Conservation (phyloP, 2,888 invertebrate genomes). For the Sarcophaga rosellei region DNA sequence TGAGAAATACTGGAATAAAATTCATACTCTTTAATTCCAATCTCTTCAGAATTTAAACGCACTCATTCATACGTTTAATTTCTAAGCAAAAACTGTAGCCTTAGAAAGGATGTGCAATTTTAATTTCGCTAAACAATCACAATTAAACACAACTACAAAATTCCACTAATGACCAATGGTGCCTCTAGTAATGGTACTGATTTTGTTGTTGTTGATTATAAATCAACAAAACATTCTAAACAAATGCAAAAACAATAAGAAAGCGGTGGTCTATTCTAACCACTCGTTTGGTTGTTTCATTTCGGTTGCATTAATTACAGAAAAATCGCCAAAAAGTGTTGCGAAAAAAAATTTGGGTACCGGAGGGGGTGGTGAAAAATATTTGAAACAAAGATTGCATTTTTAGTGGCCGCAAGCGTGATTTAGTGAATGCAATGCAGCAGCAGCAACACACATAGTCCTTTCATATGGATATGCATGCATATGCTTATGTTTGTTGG, state of each 20-base stretch:
- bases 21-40: no score
- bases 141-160: constrained; percentile 1
- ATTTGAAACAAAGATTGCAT: constrained; percentile 72
- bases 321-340: constrained; percentile 10
- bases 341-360: no score
- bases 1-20: no score
- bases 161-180: constrained; percentile 61
- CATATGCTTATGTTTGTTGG: constrained; percentile 3
- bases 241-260: constrained; percentile 39
- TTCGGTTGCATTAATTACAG: constrained; percentile 51
- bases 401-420: constrained; percentile 77
- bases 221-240: constrained; percentile 24
- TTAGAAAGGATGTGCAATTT: no score
- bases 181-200: constrained; percentile 51
- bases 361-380: constrained; percentile 17
- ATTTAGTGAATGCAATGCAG: constrained; percentile 80
- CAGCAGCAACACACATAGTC: constrained; percentile 63
- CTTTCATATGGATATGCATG: not conserved
- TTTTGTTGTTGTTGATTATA: constrained; percentile 17
- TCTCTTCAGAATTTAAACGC: no score
- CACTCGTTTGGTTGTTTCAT: not conserved
- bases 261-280: not conserved
- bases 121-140: not conserved
- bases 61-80: no score
- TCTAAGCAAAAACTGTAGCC: no score